Evolutionary conservation across 2,888 invertebrate species (phyloP), one percentile per base, ranked within the genome.

Genomic region (Candidula unifasciata): DNA sequence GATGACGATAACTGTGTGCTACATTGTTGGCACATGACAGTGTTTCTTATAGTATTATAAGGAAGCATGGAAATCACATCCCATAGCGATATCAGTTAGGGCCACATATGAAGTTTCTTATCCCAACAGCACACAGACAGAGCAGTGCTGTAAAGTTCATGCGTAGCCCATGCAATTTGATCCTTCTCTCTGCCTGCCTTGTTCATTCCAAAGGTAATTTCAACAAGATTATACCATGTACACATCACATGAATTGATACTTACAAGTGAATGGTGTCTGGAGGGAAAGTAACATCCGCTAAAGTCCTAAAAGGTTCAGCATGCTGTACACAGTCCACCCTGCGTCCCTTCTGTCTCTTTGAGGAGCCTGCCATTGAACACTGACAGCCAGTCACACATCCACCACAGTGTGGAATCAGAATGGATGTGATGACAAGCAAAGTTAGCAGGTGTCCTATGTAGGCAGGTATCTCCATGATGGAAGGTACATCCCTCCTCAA

Each of bases 181-280:
- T n/a, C n/a, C n/a, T n/a, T n/a, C n/a, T n/a, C n/a, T n/a, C n/a
- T n/a, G n/a, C n/a, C n/a, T n/a, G n/a, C n/a, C n/a, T n/a, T n/a
- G n/a, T n/a, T n/a, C n/a, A n/a, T n/a, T n/a, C n/a, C n/a, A n/a
- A n/a, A n/a, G n/a, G n/a, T n/a, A n/a, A n/a, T n/a, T n/a, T n/a
- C n/a, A n/a, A n/a, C n/a, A n/a, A n/a, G n/a, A n/a, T n/a, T n/a
- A n/a, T n/a, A n/a, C n/a, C n/a, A n/a, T n/a, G n/a, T n/a, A 60
- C 21, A 60, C 21, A 60, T 60, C 10, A 24, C n/a, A 68, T 27
- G 8, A 66, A 2, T 18, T 27, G 27, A 86, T 89, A 90, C 90
- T 90, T 87, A 90, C 90, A 90, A 87, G 80, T 88, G 87, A 71
- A 89, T 89, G 76, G 90, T 89, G 83, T 90, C 90, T 35, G 88